phyloP scores from a whole-genome alignment of 2,113 vertebrate species.

The Poecilia latipinna region DNA sequence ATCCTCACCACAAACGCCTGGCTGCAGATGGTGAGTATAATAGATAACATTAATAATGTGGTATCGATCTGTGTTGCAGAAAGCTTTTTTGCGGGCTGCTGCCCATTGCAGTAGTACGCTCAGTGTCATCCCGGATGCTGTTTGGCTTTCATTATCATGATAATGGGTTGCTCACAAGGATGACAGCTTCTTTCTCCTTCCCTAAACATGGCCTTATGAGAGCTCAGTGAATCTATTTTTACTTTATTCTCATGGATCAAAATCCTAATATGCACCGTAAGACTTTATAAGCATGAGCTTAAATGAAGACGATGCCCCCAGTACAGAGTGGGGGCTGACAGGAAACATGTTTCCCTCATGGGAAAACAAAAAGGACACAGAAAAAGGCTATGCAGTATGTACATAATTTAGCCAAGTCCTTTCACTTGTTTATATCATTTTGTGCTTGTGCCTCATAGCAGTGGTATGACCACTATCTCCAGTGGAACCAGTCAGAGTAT shows the following conservation, averaged over 20 bases:
- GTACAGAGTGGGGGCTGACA: too few relatives aligned
- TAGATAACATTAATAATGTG: slow-evolving; percentile 28
- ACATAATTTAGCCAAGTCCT: too few relatives aligned
- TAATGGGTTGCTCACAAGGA: neutral
- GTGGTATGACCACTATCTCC: slow-evolving; percentile 84
- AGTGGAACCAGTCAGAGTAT: slow-evolving; percentile 85
- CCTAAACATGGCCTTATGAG: neutral
- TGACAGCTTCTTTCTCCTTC: slow-evolving; percentile 4
- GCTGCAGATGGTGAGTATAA: slow-evolving; percentile 83
- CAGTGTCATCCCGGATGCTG: slow-evolving; percentile 6
- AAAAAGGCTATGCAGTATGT: too few relatives aligned
- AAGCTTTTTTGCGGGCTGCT: neutral
- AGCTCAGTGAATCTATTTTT: slow-evolving; percentile 6
- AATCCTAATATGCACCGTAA: neutral
- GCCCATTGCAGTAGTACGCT: neutral
- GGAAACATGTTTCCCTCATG: too few relatives aligned
- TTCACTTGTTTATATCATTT: neutral
- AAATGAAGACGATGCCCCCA: neutral
- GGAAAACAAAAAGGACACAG: too few relatives aligned
- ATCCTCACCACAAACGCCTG: slow-evolving; percentile 83
- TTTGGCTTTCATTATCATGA: slow-evolving; percentile 5
- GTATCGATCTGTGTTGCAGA: slow-evolving; percentile 35
- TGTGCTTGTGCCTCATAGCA: slow-evolving; percentile 68
- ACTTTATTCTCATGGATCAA: slow-evolving; percentile 4
- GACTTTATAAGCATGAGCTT: neutral